Base-by-base conservation (phyloP, 1,140 invertebrate genomes). In the Drosophila repletoides region DNA sequence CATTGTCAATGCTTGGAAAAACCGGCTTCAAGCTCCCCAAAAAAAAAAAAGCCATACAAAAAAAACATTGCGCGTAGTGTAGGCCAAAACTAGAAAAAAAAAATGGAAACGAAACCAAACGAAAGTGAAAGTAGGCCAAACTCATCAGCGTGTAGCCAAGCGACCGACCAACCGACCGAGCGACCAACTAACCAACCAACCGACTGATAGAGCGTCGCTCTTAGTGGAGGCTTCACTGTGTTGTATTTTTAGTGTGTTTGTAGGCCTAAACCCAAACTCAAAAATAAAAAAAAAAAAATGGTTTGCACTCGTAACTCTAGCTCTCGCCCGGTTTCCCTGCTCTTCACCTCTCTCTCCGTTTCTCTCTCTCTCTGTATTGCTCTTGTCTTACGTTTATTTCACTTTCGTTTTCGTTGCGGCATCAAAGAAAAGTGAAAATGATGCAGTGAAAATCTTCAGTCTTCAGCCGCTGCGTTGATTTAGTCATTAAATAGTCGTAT, bases 81-180 rank as follows among this genome's bases (percentile, higher is more conserved):
- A 71, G 63, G 65, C 72, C 59, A 58, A 59, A 48, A 60, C 65
- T 74, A 79, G 58, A 79, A 69, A 76, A 21, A 41, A 21, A 29
- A 68, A 68, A 43, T 63, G 19, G 38, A 61, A 60, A 61, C 29
- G 56, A 67, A 67, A 60, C 45, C 28, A 65, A 67, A 83, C 64
- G 77, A 83, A 84, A 83, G 77, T 83, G 77, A 83, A 83, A 83
- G 77, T 84, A 77, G 77, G 77, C 79, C 79, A 83, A 83, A 84
- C 77, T 84, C 79, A 83, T 83, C 79, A 81, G 69, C 69, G 70
- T 83, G 53, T n/a, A n/a, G 69, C 55, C 49, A n/a, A n/a, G n/a
- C n/a, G n/a, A n/a, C n/a, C n/a, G n/a, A n/a, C n/a, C n/a, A n/a
- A n/a, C n/a, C n/a, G n/a, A n/a, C n/a, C n/a, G n/a, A n/a, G n/a